A percentile compares a stretch with the other conserved stretches of the same genome.
Conservation (phyloP, 2,888 invertebrate genomes). For the Nemotelus nigrinus region DNA sequence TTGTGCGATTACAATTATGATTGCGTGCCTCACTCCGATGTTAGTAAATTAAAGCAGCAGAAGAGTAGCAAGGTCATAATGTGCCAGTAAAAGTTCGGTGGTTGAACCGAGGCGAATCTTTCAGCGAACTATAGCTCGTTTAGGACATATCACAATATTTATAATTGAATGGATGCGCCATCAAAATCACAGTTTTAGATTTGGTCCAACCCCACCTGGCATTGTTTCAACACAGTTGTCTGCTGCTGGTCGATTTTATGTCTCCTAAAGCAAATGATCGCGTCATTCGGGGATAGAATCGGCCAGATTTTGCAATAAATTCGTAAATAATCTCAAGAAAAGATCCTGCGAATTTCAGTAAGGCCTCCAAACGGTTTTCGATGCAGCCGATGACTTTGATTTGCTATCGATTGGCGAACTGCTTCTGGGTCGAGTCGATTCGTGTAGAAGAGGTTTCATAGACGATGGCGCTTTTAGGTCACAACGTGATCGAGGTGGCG, state of each 20-base stretch:
- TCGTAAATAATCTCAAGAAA: background rate
- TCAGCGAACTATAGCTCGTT: background rate
- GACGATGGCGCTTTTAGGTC: constrained; percentile 73
- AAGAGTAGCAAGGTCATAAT: too few species aligned
- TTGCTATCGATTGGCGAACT: constrained; percentile 67
- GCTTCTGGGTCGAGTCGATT: constrained; percentile 54
- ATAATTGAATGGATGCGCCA: constrained; percentile 9
- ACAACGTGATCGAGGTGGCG: constrained; percentile 59
- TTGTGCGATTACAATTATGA: background rate
- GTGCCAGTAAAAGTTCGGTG: background rate
- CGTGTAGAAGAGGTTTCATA: constrained; percentile 63
- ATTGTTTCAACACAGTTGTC: background rate
- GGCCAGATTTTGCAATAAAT: constrained; percentile 7
- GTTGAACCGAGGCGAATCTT: constrained; percentile 15
- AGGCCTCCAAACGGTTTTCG: constrained; percentile 80
- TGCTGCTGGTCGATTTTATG: background rate
- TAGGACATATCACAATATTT: constrained; percentile 20
- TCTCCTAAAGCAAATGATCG: background rate
- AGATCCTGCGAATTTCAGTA: constrained; percentile 66
- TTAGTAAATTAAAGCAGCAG: too few species aligned
- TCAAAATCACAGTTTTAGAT: constrained; percentile 32
- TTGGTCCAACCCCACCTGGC: background rate
- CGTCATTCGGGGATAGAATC: background rate
- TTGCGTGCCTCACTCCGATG: background rate
- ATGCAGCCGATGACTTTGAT: constrained; percentile 68